These are phyloP conservation scores for Acrossocheilus fasciatus DNA, from an alignment of 2,797 vertebrate species.

Conservation along the genomic window DNA sequence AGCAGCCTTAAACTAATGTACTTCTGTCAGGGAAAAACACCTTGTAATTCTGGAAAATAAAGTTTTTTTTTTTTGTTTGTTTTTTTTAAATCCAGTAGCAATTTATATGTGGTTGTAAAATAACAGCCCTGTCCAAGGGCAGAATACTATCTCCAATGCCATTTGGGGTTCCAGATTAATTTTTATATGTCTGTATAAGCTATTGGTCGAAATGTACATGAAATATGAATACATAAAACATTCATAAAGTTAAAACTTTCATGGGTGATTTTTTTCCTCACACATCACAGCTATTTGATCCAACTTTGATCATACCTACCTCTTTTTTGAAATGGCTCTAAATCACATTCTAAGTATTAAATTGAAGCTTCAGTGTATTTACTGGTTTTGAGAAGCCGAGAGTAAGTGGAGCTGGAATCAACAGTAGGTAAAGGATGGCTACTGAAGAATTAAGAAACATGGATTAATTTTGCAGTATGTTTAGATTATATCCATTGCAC, in stretches of 20 bases:
- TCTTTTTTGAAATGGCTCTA: neutral
- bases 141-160: conserved; percentile 74
- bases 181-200: conserved; percentile 82
- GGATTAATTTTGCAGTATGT: neutral
- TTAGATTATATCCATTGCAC: neutral
- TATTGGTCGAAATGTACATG: conserved; percentile 78
- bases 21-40: conserved; percentile 49
- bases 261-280: neutral
- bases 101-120: conserved; percentile 83
- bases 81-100: conserved; percentile 65
- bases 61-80: conserved; percentile 40
- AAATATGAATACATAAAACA: conserved; percentile 78
- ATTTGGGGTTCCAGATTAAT: conserved; percentile 72
- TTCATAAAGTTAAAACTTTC: conserved; percentile 65
- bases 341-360: neutral
- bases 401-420: neutral
- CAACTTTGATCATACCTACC: neutral
- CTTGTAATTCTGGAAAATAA: conserved; percentile 43
- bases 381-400: neutral
- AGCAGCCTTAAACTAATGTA: conserved; percentile 75
- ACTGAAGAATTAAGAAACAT: neutral
- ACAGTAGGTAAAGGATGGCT: neutral
- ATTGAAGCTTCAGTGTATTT: neutral
- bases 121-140: conserved; percentile 74
- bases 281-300: neutral